These are phyloP conservation scores for Omphaloscelis lunosa DNA, from an alignment of 2,888 invertebrate species.

Conservation along the genomic window DNA sequence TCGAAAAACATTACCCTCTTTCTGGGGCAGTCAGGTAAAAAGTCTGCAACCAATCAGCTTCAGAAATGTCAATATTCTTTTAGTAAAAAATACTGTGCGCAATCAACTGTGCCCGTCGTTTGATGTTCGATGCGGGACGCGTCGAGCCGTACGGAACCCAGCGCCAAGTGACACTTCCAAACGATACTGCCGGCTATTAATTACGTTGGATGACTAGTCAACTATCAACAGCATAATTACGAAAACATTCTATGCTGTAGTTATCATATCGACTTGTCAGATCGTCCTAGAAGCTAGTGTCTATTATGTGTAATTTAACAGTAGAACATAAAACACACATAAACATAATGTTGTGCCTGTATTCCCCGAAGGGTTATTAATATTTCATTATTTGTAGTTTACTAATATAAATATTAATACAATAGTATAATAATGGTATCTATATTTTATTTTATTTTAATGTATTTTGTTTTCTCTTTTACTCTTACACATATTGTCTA, in stretches of 20 bases:
- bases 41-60: neutral
- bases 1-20: too few relatives aligned
- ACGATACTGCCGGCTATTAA: slow-evolving; percentile 23
- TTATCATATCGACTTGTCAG: neutral
- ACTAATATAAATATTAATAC: too few relatives aligned
- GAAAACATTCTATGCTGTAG: neutral
- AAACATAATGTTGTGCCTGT: too few relatives aligned
- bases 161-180: slow-evolving; percentile 22
- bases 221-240: neutral
- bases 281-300: neutral
- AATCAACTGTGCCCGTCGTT: slow-evolving; percentile 20
- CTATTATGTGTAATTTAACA: neutral
- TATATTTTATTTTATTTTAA: too few relatives aligned
- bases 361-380: neutral
- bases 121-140: slow-evolving; percentile 30
- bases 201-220: slow-evolving; percentile 12
- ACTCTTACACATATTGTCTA: too few relatives aligned
- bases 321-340: neutral
- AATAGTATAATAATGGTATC: too few relatives aligned
- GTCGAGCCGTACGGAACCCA: slow-evolving; percentile 23
- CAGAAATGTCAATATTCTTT: slow-evolving; percentile 21
- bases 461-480: too few relatives aligned
- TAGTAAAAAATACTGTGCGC: slow-evolving; percentile 24
- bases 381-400: neutral
- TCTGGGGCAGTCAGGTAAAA: too few relatives aligned